These are phyloP conservation scores for Drosophila kanapiae DNA, from an alignment of 1,140 invertebrate genomes.

Conservation along the genomic window DNA sequence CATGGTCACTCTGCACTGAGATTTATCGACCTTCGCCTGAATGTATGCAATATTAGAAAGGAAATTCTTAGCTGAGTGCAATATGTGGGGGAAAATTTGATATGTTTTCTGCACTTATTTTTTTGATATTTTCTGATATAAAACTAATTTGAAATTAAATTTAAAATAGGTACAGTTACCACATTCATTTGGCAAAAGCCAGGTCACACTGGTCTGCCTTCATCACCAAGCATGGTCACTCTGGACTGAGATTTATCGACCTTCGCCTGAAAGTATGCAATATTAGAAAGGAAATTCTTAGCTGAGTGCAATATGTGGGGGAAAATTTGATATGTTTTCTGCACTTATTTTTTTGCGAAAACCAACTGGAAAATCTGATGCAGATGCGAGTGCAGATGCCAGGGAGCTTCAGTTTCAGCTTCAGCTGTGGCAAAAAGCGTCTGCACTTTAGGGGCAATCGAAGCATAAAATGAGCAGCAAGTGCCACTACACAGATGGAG, in stretches of 20 bases:
- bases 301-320: not conserved
- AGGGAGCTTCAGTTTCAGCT: slow-evolving; percentile 31
- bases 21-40: not conserved
- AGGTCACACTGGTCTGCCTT: not conserved
- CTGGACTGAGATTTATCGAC: not conserved
- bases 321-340: slow-evolving; percentile 5
- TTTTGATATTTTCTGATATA: too few species aligned
- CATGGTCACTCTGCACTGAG: not conserved
- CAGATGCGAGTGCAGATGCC: slow-evolving; percentile 12
- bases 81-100: not conserved
- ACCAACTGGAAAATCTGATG: slow-evolving; percentile 11
- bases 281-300: not conserved
- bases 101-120: not conserved
- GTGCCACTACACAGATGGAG: slow-evolving; percentile 72
- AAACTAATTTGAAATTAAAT: not conserved
- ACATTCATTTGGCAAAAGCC: not conserved
- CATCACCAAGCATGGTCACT: not conserved
- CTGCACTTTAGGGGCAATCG: slow-evolving; percentile 72
- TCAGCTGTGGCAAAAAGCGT: slow-evolving; percentile 64
- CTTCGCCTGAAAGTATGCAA: slow-evolving; percentile 3
- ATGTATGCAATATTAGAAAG: not conserved
- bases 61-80: not conserved
- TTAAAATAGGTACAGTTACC: not conserved
- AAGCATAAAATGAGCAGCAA: slow-evolving; percentile 83
- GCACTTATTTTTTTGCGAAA: not conserved